Conservation (phyloP, 2,888 invertebrate genomes). For the Polietes domitor region DNA sequence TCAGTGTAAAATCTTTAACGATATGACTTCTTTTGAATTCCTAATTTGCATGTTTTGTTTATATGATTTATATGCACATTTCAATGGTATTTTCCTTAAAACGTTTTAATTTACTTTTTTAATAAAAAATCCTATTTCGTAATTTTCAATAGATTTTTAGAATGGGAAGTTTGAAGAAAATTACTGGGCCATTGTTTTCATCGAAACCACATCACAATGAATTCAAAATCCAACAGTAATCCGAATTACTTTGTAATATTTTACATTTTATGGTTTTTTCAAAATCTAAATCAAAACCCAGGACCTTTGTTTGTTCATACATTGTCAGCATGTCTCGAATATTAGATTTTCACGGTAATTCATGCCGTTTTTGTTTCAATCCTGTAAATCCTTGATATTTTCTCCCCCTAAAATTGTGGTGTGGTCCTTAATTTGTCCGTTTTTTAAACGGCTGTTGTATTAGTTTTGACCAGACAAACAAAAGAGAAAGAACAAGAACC, state of each 20-base stretch:
- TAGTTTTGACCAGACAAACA: neutral
- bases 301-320: neutral
- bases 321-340: neutral
- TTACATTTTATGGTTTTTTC: neutral
- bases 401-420: neutral
- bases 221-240: neutral
- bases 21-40: neutral
- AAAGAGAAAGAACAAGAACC: constrained; percentile 60
- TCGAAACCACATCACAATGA: neutral
- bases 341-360: neutral
- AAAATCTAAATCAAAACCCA: neutral
- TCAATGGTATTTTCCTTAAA: neutral
- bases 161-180: neutral
- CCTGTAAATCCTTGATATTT: neutral
- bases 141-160: no score
- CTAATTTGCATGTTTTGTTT: neutral
- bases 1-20: neutral
- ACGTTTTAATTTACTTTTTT: neutral
- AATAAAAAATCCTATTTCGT: no score
- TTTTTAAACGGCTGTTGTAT: neutral
- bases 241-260: neutral
- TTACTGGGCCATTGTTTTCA: neutral
- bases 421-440: neutral
- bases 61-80: neutral
- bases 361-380: neutral